Conservation (phyloP, 2,113 vertebrate species). For the Fregetta grallaria region DNA sequence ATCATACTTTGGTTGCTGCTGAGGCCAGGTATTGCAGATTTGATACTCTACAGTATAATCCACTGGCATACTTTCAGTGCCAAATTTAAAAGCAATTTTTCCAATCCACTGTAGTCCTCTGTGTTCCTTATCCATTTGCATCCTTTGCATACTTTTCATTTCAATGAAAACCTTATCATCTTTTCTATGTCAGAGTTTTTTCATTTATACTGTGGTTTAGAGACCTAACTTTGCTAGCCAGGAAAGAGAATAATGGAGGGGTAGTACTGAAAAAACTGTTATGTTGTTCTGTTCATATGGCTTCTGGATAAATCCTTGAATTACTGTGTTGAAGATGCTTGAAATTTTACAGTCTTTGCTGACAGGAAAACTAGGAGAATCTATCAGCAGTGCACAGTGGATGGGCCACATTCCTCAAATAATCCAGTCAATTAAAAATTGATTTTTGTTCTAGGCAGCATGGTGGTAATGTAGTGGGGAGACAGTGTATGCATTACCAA, state of each 20-base stretch:
- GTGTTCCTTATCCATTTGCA: background rate
- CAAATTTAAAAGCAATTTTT: background rate
- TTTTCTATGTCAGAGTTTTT: background rate
- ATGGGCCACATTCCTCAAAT: constrained; percentile 64
- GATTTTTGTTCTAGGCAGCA: constrained; percentile 71
- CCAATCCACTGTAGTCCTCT: background rate
- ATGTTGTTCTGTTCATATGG: background rate
- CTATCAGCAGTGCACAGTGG: constrained; percentile 34
- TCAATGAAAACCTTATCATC: background rate
- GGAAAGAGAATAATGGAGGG: background rate
- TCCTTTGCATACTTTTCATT: background rate
- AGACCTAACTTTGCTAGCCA: background rate
- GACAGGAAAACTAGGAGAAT: constrained; percentile 41
- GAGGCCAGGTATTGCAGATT: background rate
- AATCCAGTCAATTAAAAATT: constrained; percentile 82
- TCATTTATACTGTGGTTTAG: background rate
- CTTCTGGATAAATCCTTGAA: background rate
- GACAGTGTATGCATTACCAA: constrained; percentile 65
- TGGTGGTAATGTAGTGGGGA: constrained; percentile 71
- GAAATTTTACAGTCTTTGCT: constrained; percentile 53
- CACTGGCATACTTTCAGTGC: background rate
- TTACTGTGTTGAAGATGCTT: background rate
- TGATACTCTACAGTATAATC: background rate
- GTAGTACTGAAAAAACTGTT: background rate
- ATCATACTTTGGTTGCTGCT: background rate